Base-by-base conservation (phyloP, 2,797 vertebrate genomes). In the Taeniopygia guttata region DNA sequence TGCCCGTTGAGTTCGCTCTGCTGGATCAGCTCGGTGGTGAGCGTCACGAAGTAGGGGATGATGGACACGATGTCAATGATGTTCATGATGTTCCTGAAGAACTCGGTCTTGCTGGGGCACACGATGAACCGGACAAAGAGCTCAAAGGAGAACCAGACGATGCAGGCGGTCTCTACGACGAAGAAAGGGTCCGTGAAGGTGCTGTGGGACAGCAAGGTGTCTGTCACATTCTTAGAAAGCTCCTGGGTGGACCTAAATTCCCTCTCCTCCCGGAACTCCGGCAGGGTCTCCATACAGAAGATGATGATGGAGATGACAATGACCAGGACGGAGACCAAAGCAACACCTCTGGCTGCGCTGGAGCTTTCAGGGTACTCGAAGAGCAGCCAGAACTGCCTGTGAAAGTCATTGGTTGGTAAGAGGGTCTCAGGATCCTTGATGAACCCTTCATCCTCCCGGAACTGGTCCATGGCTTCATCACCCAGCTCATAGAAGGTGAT, bases 341-440 rank as follows among this genome's bases (percentile, higher is more conserved):
- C 99, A 42, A 99, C 98, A 0, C 98, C 98, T 59, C 97, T 98
- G 94, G 99, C 99, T 0, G 99, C 99, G 1, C 98, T 98, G 89
- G 99, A 99, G 87, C 99, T 99, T 94, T 99, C 99, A 0, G 99
- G 99, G 94, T 99, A 99, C 95, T 99, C 99, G 3, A 99, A 99
- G 81, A 99, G 98, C 59, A 99, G 98, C 99, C 99, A 99, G 96
- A 99, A 99, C 94, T 99, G 99, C 77, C 98, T 97, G 30, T 99
- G 97, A 93, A 99, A 97, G 96, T 99, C 99, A 46, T 99, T 99
- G 82, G 97, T 98, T 78, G 99, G 99, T 90, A 99, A 97, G 63
- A 97, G 98, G 10, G 98, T 98, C 79, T 99, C 98, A 6, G 98
- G 98, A 73, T 99, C 99, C 96, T 98, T 99, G 94, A 99, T 97